Evolutionary conservation across 2,113 vertebrate species (phyloP).

Genomic region (Callionymus lyra): DNA sequence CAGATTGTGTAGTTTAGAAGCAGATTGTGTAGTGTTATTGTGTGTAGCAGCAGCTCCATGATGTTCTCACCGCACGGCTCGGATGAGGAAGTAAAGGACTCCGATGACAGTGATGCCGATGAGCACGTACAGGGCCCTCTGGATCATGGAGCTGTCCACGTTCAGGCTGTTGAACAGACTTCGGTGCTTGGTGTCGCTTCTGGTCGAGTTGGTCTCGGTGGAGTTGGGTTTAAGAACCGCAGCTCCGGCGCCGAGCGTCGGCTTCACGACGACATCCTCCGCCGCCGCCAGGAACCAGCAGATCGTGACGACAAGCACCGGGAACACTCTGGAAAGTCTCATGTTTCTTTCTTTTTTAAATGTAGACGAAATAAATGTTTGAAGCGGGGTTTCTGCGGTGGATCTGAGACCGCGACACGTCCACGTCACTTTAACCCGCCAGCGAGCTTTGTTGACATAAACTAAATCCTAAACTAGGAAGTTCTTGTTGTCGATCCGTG

Average conservation of each 20-base stretch:
- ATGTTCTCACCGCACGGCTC: conserved; percentile 46
- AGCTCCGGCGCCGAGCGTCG: no score
- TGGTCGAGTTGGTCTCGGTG: neutral
- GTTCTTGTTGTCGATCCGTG: conserved; percentile 6
- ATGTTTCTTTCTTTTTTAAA: no score
- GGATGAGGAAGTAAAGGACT: conserved; percentile 50
- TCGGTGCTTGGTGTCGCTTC: rapidly evolving
- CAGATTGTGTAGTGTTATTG: no score
- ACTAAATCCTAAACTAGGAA: conserved; percentile 27
- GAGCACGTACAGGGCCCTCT: conserved; percentile 50
- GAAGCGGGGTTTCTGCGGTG: neutral
- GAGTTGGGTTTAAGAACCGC: neutral
- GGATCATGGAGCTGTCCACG: conserved; percentile 42
- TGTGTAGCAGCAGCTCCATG: no score
- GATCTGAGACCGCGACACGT: conserved; percentile 2
- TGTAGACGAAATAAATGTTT: rapidly evolving
- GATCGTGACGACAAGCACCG: conserved; percentile 1
- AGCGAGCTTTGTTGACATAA: conserved; percentile 26
- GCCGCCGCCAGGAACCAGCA: conserved; percentile 9
- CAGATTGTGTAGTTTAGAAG: no score
- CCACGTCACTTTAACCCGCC: neutral
- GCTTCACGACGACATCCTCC: no score
- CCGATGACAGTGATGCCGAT: conserved; percentile 40
- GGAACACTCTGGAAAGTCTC: conserved; percentile 14
- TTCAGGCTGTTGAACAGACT: rapidly evolving